phyloP scores from a whole-genome alignment of 2,113 vertebrate genomes.

The Tylochromis polylepis region DNA sequence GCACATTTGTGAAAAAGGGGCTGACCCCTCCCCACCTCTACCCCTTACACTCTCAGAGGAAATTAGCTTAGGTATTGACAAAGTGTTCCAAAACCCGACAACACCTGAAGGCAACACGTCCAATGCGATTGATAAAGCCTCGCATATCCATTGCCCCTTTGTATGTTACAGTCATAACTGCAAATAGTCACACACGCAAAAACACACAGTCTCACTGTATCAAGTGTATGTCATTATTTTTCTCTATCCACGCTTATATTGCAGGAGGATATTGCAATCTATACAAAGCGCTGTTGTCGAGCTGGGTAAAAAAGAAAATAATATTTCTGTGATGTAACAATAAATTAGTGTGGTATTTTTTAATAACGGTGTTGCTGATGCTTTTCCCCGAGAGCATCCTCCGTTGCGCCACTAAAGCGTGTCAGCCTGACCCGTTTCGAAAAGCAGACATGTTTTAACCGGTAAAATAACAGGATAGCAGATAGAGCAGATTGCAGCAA shows the following conservation, averaged over 20 bases:
- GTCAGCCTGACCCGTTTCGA: neutral
- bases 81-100: neutral
- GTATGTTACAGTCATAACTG: neutral
- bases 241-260: neutral
- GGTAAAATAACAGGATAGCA: neutral
- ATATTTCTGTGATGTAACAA: neutral
- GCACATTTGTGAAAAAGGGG: neutral
- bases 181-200: neutral
- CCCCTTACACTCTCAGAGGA: neutral
- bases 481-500: neutral
- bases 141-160: neutral
- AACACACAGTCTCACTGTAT: neutral
- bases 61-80: neutral
- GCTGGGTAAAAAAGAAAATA: neutral
- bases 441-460: neutral
- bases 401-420: constrained; percentile 22
- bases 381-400: neutral
- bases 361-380: neutral
- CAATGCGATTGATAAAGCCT: neutral
- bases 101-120: constrained; percentile 8
- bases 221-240: neutral
- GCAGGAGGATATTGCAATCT: neutral
- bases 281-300: neutral
- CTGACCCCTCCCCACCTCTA: neutral
- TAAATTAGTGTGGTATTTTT: neutral